Percentiles rank a stretch among this genome's conserved stretches.
Evolutionary conservation across 2,888 invertebrate genomes (phyloP).

Genomic region (Andrena hattorfiana): DNA sequence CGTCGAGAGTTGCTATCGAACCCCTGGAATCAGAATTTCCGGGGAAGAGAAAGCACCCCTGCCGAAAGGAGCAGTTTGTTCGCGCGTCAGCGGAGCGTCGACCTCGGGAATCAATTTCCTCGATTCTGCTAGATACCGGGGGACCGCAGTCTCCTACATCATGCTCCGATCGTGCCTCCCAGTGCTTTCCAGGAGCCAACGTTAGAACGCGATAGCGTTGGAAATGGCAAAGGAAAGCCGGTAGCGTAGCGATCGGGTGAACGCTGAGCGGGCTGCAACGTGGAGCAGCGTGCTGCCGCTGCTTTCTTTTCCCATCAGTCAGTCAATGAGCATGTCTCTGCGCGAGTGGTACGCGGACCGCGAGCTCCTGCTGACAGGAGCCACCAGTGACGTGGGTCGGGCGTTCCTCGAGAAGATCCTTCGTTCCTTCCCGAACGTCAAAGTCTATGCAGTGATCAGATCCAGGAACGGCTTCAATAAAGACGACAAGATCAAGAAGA

Average conservation of each 20-base stretch:
- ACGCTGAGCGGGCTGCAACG: conserved; percentile 12
- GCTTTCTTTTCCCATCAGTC: conserved; percentile 50
- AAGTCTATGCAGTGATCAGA: conserved; percentile 73
- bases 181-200: not conserved
- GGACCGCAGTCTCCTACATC: not conserved
- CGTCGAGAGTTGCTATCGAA: conserved; percentile 2
- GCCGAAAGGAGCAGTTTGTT: conserved; percentile 5
- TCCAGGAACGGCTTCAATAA: conserved; percentile 62
- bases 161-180: not conserved
- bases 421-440: conserved; percentile 73
- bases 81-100: conserved; percentile 13
- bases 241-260: not conserved
- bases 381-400: conserved; percentile 78
- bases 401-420: conserved; percentile 79
- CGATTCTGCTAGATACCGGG: conserved; percentile 1
- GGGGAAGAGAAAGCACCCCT: not conserved
- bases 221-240: conserved; percentile 6
- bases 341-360: conserved; percentile 79
- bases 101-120: conserved; percentile 20
- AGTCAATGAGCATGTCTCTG: conserved; percentile 77
- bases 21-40: not conserved
- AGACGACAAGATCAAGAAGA: conserved; percentile 75
- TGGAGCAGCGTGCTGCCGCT: not conserved
- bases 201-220: not conserved
- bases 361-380: conserved; percentile 79